Evolutionary conservation across 1,140 invertebrate genomes (phyloP), one percentile per base, ranked within the genome.

Genomic region (Drosophila cardini): DNA sequence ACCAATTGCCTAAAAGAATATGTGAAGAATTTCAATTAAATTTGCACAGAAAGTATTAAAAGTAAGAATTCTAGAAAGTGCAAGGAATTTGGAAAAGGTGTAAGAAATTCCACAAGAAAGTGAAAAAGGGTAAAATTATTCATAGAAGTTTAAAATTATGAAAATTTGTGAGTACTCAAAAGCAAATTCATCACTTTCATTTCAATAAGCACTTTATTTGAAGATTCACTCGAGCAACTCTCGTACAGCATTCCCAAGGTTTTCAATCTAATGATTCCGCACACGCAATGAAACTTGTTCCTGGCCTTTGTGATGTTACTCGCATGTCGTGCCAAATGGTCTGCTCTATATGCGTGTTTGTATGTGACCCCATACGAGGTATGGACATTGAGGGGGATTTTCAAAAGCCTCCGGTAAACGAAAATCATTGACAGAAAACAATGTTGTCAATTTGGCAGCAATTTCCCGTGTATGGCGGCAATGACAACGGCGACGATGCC

Each of bases 361-460:
- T 36, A 30, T 43, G 36, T 13, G 7, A 53, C 34, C 21, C 48
- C 21, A 16, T 46, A 18, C 11, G 18, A n/a, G 18, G 8, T 11
- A 13, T 18, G n/a, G 30, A 3, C 4, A 30, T 15, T 16, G 9
- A 4, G 21, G 36, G 21, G 18, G 32, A 18, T 58, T 60, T 63
- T 38, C 38, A 38, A 46, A 38, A 56, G 34, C 34, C 16, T 18
- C 34, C 48, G 61, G 46, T 34, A 55, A 36, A 57, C 32, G 16
- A 72, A 69, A 69, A 69, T 73, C 71, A 69, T 73, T 80, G 79
- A 75, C 69, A 80, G 69, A 83, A 86, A 89, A 87, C 83, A 87
- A 87, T 84, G 83, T 80, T 83, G 79, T 83, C 83, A 87, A 86
- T 86, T 86, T 87, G 79, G 71, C 76, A 83, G 72, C 83, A 86